Base-by-base conservation (phyloP, 2,888 invertebrate species). In the Dicranocentrus wangi region DNA sequence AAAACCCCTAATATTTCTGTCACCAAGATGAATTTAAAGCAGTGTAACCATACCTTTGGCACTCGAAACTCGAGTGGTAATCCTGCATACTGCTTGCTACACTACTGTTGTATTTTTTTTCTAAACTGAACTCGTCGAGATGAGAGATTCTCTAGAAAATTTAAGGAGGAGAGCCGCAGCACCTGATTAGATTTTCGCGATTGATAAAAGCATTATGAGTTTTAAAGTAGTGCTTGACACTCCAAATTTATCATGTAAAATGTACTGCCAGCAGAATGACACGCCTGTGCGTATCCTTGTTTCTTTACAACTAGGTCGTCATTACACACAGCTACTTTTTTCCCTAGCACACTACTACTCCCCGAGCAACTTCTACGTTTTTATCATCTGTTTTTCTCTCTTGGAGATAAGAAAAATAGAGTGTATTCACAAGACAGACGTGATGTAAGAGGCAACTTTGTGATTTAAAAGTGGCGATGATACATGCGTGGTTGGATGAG, bases 1-100 rank as follows among this genome's bases (percentile, higher is more conserved):
- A 76, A 68, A 60, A 60, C 60, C 68, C 68, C 47, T 68, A 76
- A 76, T 76, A 76, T 68, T 76, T 76, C 76, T 76, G 76, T 76
- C 76, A 76, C 68, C 76, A 76, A 76, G 76, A 76, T 76, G 61
- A 66, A 76, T 76, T 76, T 76, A 68, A 21, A 61, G 23, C 60
- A 43, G 25, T 76, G 69, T 76, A 68, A 68, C 76, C 28, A 60
- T n/a, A n/a, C n/a, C 68, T 28, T 76, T 76, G 76, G 76, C 76
- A 76, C 27, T 15, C 51, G n/a, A n/a, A n/a, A 32, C 32, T 32
- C 32, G n/a, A n/a, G n/a, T n/a, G n/a, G n/a, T n/a, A n/a, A n/a
- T n/a, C n/a, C n/a, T n/a, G n/a, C n/a, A n/a, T n/a, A n/a, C n/a
- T n/a, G n/a, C n/a, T n/a, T n/a, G n/a, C n/a, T n/a, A n/a, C n/a